Conservation (phyloP, 2,113 vertebrate genomes). For the Callipepla californica region DNA sequence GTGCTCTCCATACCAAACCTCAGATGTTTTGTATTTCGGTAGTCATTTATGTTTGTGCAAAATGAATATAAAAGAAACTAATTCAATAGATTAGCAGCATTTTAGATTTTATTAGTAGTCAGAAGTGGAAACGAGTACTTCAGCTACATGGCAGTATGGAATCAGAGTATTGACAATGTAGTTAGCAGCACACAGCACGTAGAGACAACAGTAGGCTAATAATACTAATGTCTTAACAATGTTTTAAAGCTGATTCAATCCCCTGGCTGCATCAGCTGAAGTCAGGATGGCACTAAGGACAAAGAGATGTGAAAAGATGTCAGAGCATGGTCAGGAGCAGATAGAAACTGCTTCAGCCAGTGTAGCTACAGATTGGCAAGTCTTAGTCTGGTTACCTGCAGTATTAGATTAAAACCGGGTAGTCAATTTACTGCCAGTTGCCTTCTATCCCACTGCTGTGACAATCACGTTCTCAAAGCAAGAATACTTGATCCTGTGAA, state of each 20-base stretch:
- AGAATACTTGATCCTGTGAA: background rate
- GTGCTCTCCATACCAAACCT: background rate
- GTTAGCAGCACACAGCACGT: background rate
- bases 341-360: background rate
- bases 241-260: constrained; percentile 31
- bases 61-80: background rate
- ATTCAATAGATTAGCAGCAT: background rate
- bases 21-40: background rate
- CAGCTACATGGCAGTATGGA: background rate
- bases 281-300: background rate
- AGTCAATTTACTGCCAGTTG: background rate
- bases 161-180: background rate
- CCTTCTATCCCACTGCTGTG: background rate
- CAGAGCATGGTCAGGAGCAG: background rate
- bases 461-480: background rate
- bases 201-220: background rate
- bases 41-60: background rate
- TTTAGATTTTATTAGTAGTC: background rate
- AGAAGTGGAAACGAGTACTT: background rate
- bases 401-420: background rate
- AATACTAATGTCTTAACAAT: background rate
- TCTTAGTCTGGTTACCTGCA: background rate
- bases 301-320: background rate
- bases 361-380: background rate
- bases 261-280: constrained; percentile 15